Conservation (phyloP, 2,113 vertebrate species). For the Lasiurus borealis region DNA sequence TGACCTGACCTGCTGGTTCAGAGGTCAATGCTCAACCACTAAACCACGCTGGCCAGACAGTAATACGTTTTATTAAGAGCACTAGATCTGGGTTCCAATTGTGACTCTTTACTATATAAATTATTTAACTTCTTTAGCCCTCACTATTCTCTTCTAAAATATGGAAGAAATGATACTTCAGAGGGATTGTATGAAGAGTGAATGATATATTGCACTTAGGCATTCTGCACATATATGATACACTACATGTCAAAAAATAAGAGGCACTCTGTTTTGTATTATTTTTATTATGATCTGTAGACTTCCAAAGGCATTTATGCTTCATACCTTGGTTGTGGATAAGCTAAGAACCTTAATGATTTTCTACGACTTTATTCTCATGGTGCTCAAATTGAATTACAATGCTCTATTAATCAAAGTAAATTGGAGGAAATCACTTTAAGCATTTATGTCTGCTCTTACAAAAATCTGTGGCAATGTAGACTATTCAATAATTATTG, state of each 20-base stretch:
- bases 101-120: background rate
- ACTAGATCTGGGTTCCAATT: background rate
- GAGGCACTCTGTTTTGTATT: background rate
- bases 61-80: background rate
- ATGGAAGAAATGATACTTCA: background rate
- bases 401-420: background rate
- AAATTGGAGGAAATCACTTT: background rate
- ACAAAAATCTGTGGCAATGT: background rate
- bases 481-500: background rate
- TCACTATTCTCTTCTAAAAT: background rate
- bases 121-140: background rate
- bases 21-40: too few species aligned
- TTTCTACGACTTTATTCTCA: background rate
- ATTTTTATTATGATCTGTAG: background rate
- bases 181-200: background rate
- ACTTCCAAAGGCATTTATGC: background rate
- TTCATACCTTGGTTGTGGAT: background rate
- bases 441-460: background rate
- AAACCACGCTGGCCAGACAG: background rate
- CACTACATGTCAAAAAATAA: background rate
- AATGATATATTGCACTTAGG: background rate
- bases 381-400: background rate
- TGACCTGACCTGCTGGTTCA: too few species aligned
- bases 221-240: background rate
- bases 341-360: background rate